Evolutionary conservation across 2,797 vertebrate species (phyloP), one percentile per base, ranked within the genome.

Genomic region (Apogon hyalosoma): DNA sequence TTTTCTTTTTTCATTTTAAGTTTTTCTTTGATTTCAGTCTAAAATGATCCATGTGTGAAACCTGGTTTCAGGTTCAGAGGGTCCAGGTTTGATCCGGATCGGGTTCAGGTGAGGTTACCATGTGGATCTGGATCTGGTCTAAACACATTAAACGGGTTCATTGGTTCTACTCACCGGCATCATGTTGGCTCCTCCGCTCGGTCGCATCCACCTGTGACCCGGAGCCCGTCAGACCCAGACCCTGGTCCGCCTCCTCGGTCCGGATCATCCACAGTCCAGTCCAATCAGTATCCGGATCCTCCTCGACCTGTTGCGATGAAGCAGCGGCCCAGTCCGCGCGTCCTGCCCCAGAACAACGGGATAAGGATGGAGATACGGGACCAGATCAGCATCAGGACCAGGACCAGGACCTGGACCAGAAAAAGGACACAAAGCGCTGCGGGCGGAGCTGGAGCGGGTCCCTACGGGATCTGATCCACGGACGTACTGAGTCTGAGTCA

Each of bases 91-190:
- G 39, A 4, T 41, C 14, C 14, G 11, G 39, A 10, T 12, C 39
- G 7, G 39, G 8, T 41, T 41, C 14, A 41, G 39, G 3, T 13
- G 11, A 11, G 39, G 8, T 39, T 39, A 9, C 9, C 8, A 39
- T 13, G 11, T n/a, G n/a, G n/a, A n/a, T n/a, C n/a, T 41, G 39
- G 21, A 2, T 24, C 4, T 24, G 21, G 21, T 24, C 21, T 24
- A 4, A 24, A 24, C 21, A 24, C 21, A 24, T 24, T 4, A n/a
- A n/a, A n/a, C 21, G 4, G 21, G 28, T 24, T 16, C 54, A 24
- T 36, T 24, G 18, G 46, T 13, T 18, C 15, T 15, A 79, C 87
- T 87, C 84, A 89, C 87, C 80, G 88, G 88, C 84, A 88, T 87
- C 86, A 89, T 89, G 79, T 41, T 79, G 74, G 21, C 69, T 0